phyloP scores from a whole-genome alignment of 2,888 invertebrate genomes.

The Platynereis dumerilii region DNA sequence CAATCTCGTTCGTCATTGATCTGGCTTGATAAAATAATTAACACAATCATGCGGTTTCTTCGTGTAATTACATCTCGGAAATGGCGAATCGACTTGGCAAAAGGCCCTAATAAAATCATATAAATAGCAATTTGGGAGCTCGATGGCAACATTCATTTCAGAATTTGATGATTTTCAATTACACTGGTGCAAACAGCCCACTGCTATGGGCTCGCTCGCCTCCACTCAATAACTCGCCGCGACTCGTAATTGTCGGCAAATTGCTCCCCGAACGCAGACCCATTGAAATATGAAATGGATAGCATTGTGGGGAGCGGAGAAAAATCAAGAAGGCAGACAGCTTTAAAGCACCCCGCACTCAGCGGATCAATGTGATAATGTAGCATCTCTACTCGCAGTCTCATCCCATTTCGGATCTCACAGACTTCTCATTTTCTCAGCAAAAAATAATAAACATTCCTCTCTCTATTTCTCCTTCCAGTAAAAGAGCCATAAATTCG shows the following conservation, averaged over 20 bases:
- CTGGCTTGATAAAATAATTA: slow-evolving; percentile 18
- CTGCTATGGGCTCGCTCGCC: neutral
- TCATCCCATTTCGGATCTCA: too few relatives aligned
- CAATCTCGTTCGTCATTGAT: neutral
- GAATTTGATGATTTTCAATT: slow-evolving; percentile 26
- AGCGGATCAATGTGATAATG: too few relatives aligned
- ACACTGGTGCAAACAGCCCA: slow-evolving; percentile 9
- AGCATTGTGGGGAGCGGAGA: slow-evolving; percentile 2
- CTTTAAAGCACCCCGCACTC: too few relatives aligned
- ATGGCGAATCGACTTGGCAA: neutral
- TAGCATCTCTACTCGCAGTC: too few relatives aligned
- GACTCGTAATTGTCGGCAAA: slow-evolving; percentile 1
- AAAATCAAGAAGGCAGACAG: neutral
- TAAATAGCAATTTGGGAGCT: slow-evolving; percentile 10
- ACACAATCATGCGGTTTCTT: slow-evolving; percentile 14
- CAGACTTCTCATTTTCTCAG: too few relatives aligned
- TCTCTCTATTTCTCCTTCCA: too few relatives aligned
- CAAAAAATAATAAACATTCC: too few relatives aligned
- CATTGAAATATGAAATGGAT: slow-evolving; percentile 1
- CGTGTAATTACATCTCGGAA: slow-evolving; percentile 13
- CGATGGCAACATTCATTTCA: neutral
- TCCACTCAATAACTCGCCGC: neutral
- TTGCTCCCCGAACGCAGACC: slow-evolving; percentile 2
- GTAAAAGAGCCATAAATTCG: too few relatives aligned
- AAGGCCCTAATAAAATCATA: slow-evolving; percentile 14